Percentiles rank a stretch among this genome's conserved stretches.
Conservation (phyloP, 2,113 vertebrate species). For the Eretmochelys imbricata region DNA sequence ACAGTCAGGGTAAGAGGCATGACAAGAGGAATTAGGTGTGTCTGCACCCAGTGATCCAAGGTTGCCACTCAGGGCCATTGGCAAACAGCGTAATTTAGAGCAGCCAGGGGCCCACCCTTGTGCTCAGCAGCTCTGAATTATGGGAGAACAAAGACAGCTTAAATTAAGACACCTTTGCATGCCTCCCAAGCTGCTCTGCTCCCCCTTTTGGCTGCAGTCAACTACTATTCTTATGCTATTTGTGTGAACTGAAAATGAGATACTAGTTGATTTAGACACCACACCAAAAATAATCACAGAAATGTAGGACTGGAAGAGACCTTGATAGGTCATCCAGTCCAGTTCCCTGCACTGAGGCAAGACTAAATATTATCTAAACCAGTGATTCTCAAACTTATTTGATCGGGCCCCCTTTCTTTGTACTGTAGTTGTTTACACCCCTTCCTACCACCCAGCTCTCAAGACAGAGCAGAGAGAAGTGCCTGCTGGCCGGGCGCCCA, state of each 20-base stretch:
- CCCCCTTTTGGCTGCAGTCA: background rate
- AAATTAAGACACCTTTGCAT: background rate
- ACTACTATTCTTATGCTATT: background rate
- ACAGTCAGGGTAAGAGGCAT: background rate
- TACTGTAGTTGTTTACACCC: too few species aligned
- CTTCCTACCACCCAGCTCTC: too few species aligned
- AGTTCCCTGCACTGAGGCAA: background rate
- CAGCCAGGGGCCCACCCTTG: background rate
- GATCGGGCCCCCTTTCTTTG: too few species aligned
- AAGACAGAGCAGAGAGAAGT: too few species aligned
- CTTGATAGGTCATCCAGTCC: background rate
- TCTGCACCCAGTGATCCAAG: accelerated
- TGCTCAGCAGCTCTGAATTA: background rate
- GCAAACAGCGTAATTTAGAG: background rate
- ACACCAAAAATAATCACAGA: background rate
- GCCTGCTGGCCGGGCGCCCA: too few species aligned
- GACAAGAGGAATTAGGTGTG: background rate
- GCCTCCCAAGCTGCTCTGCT: background rate
- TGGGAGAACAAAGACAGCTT: background rate
- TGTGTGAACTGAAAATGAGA: background rate
- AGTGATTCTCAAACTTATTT: background rate
- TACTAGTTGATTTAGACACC: background rate
- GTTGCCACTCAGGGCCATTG: background rate
- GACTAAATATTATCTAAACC: background rate
- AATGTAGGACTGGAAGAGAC: background rate